Evolutionary conservation across 2,888 invertebrate species (phyloP).

Genomic region (Drosophila differens): DNA sequence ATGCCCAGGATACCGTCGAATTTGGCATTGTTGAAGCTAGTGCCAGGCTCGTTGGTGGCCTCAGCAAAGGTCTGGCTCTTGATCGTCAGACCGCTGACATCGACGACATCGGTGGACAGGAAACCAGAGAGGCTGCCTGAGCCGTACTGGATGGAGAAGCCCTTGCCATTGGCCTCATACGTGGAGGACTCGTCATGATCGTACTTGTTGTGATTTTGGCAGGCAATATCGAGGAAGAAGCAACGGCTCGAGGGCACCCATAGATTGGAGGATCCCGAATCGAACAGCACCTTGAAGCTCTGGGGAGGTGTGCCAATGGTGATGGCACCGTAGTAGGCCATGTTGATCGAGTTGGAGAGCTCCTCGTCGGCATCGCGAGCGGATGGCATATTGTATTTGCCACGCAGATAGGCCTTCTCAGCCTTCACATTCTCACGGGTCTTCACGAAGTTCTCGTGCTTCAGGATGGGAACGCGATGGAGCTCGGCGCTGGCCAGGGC

Average conservation of each 20-base stretch:
- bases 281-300: slow-evolving; percentile 96
- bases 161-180: slow-evolving; percentile 94
- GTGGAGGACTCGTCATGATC: slow-evolving; percentile 92
- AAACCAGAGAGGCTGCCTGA: slow-evolving; percentile 97
- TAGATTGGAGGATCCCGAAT: slow-evolving; percentile 98
- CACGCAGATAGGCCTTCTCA: slow-evolving; percentile 50
- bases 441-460: slow-evolving; percentile 62
- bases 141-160: slow-evolving; percentile 96
- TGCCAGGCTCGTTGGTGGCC: slow-evolving; percentile 95
- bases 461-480: slow-evolving; percentile 61
- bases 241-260: slow-evolving; percentile 99
- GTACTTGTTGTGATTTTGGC: slow-evolving; percentile 97
- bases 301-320: slow-evolving; percentile 96
- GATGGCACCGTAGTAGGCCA: slow-evolving; percentile 98
- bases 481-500: slow-evolving; percentile 67
- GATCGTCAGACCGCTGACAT: slow-evolving; percentile 89
- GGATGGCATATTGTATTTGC: slow-evolving; percentile 60
- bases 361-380: slow-evolving; percentile 58
- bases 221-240: slow-evolving; percentile 90
- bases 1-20: slow-evolving; percentile 99
- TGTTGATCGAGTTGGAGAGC: slow-evolving; percentile 95
- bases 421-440: slow-evolving; percentile 51
- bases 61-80: slow-evolving; percentile 96
- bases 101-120: slow-evolving; percentile 94
- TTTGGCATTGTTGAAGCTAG: slow-evolving; percentile 97